These are phyloP conservation scores for Netelia virgata DNA, from an alignment of 2,888 invertebrate species.

Conservation along the genomic window DNA sequence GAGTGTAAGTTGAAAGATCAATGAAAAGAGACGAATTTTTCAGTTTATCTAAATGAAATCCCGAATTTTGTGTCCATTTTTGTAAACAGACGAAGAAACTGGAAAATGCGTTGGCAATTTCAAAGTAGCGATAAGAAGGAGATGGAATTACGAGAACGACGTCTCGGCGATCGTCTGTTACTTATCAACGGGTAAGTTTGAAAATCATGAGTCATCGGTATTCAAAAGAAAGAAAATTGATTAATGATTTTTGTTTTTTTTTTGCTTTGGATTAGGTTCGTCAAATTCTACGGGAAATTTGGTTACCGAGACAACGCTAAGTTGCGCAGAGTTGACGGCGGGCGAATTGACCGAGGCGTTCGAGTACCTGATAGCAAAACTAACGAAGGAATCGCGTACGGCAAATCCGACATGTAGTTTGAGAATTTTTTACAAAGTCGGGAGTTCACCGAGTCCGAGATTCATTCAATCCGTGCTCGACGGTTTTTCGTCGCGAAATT, in stretches of 20 bases:
- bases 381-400: conserved; percentile 85
- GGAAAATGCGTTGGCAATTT: conserved; percentile 94
- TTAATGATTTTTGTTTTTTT: background rate
- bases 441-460: conserved; percentile 85
- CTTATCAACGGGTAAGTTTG: conserved; percentile 89
- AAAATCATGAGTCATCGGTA: background rate
- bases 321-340: conserved; percentile 83
- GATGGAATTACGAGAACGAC: conserved; percentile 96
- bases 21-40: conserved; percentile 60
- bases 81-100: conserved; percentile 92
- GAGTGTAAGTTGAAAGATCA: conserved; percentile 88
- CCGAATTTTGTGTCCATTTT: conserved; percentile 66
- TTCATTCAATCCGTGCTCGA: conserved; percentile 82
- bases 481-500: conserved; percentile 81
- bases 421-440: conserved; percentile 92
- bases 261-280: conserved; percentile 76
- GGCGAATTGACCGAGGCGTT: conserved; percentile 87
- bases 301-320: conserved; percentile 79
- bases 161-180: conserved; percentile 94
- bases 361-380: conserved; percentile 86
- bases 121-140: conserved; percentile 92
- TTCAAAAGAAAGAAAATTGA: background rate
- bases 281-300: conserved; percentile 83
- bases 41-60: background rate
- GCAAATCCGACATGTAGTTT: conserved; percentile 89